A percentile compares a stretch with the other conserved stretches of the same genome.
These are phyloP conservation scores for Anthonomus grandis DNA, from an alignment of 1,140 invertebrate species.

Conservation along the genomic window DNA sequence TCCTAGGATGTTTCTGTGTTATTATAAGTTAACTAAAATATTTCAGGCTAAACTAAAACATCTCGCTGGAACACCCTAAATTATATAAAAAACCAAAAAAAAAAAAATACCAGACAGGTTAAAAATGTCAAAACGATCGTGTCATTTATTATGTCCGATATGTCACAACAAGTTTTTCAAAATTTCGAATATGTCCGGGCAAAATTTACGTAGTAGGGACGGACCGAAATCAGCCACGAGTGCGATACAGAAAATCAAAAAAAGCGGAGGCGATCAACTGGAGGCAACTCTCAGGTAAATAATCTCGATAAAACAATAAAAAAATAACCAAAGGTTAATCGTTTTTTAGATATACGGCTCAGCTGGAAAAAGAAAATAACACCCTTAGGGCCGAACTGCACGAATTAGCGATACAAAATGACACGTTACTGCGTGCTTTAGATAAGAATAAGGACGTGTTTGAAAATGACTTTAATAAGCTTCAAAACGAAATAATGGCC, in stretches of 20 bases:
- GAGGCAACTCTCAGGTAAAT: slow-evolving; percentile 2
- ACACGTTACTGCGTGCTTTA: slow-evolving; percentile 1
- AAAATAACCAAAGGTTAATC: too few species aligned
- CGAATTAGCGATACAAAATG: slow-evolving; percentile 3
- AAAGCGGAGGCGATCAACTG: not conserved
- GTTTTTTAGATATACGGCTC: slow-evolving; percentile 3
- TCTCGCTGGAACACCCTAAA: too few species aligned
- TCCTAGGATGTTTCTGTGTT: too few species aligned
- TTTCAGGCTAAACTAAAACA: too few species aligned
- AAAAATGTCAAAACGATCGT: too few species aligned
- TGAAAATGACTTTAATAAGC: slow-evolving; percentile 11
- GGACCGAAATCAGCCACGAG: slow-evolving; percentile 3
- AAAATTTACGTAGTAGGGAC: slow-evolving; percentile 5
- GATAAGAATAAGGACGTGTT: slow-evolving; percentile 1
- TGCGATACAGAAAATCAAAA: not conserved
- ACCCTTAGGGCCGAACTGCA: slow-evolving; percentile 6
- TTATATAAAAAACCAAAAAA: too few species aligned
- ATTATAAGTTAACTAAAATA: too few species aligned
- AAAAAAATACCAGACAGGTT: too few species aligned
- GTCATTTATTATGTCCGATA: slow-evolving; percentile 5
- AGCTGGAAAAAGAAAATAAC: slow-evolving; percentile 11
- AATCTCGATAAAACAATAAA: too few species aligned
- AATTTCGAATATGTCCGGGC: slow-evolving; percentile 18
- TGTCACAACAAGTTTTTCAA: slow-evolving; percentile 18
- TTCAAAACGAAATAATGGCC: slow-evolving; percentile 12